phyloP scores from a whole-genome alignment of 2,113 vertebrate genomes.

The Anseranas semipalmata region DNA sequence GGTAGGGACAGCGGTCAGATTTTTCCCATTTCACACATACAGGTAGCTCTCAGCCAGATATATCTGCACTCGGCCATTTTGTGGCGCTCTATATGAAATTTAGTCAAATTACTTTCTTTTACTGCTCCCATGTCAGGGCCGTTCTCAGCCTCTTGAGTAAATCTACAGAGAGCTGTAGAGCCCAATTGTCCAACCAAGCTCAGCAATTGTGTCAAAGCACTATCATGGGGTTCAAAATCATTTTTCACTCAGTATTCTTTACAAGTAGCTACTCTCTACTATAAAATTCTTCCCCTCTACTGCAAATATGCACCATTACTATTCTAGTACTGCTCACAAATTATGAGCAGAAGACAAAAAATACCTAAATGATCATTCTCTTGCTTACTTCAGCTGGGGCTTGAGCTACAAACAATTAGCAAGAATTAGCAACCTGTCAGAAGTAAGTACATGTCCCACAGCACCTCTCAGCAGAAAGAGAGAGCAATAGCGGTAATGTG shows the following conservation, averaged over 20 bases:
- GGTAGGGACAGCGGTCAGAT: slow-evolving; percentile 39
- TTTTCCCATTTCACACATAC: slow-evolving; percentile 37
- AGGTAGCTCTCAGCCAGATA: background rate
- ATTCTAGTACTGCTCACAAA: background rate
- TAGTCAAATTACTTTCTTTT: slow-evolving; percentile 39
- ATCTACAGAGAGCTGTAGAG: background rate
- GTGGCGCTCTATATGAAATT: background rate
- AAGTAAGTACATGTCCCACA: background rate
- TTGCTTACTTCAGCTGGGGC: background rate
- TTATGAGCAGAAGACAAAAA: background rate
- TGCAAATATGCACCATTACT: background rate
- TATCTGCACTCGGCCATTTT: background rate
- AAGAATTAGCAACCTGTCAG: background rate
- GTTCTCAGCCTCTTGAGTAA: background rate
- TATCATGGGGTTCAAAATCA: background rate
- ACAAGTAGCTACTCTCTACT: background rate
- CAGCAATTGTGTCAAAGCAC: slow-evolving; percentile 19
- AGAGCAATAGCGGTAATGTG: accelerated
- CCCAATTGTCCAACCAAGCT: background rate
- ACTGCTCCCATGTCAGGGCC: background rate
- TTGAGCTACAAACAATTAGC: background rate
- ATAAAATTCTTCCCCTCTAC: background rate
- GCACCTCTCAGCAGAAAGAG: background rate
- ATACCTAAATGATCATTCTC: background rate
- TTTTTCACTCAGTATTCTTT: background rate